These are phyloP conservation scores for Sebastes itinus DNA, from an alignment of 2,797 vertebrate species.

Conservation along the genomic window DNA sequence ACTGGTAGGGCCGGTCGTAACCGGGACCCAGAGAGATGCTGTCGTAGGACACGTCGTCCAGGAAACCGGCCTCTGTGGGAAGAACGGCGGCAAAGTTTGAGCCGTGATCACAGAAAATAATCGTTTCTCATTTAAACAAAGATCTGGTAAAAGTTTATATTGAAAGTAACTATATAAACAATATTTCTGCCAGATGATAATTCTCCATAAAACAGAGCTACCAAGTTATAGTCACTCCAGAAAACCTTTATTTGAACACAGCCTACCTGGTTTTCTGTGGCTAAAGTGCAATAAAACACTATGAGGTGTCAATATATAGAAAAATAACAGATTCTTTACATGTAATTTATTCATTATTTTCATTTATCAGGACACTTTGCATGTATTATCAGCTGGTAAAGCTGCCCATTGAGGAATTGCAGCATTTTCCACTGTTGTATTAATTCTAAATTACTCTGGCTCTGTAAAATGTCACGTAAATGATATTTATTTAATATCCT, in stretches of 20 bases:
- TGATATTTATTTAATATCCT: neutral
- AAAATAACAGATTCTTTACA: neutral
- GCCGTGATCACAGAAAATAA: neutral
- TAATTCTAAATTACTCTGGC: neutral
- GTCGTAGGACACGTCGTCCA: constrained; percentile 87
- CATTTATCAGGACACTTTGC: neutral
- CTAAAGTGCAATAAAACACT: neutral
- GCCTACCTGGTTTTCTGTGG: neutral
- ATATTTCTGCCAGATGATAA: neutral
- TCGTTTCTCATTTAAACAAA: neutral
- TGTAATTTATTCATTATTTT: neutral
- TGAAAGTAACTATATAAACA: neutral
- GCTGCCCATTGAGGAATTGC: neutral
- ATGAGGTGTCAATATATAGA: neutral
- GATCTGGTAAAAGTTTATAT: neutral
- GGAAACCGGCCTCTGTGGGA: constrained; percentile 89
- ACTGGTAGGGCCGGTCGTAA: constrained; percentile 95
- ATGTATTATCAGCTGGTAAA: neutral
- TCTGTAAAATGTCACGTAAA: neutral
- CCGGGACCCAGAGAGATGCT: constrained; percentile 90
- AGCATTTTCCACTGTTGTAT: neutral
- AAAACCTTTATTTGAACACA: neutral
- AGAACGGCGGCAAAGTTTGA: neutral
- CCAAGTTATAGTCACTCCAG: too few species aligned
- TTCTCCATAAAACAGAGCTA: neutral